phyloP scores from a whole-genome alignment of 2,888 invertebrate genomes.

The Rapana venosa region DNA sequence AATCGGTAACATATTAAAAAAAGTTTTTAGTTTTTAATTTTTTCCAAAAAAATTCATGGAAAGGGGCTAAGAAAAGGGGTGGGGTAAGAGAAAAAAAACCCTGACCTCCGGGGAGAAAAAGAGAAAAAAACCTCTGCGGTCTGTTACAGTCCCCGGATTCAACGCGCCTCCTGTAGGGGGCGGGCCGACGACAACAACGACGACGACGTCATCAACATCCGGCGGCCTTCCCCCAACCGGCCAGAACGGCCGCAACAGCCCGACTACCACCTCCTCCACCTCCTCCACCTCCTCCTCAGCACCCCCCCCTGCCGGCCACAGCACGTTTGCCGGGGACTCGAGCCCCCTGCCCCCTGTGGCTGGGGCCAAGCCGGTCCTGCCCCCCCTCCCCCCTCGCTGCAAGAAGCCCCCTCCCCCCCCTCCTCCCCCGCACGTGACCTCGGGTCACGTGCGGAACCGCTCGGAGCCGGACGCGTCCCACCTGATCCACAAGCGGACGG shows the following conservation, averaged over 20 bases:
- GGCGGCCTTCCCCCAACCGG: background rate
- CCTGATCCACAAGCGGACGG: slow-evolving; percentile 73
- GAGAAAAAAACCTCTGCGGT: too few species aligned
- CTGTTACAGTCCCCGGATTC: slow-evolving; percentile 37
- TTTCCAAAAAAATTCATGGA: too few species aligned
- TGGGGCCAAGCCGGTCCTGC: slow-evolving; percentile 43
- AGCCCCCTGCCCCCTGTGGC: background rate
- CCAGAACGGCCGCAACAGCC: slow-evolving; percentile 41
- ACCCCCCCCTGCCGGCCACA: background rate
- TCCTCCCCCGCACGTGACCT: slow-evolving; percentile 48
- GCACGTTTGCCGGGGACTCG: background rate
- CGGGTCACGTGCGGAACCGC: slow-evolving; percentile 64
- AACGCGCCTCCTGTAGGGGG: slow-evolving; percentile 19
- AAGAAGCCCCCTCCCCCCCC: slow-evolving; percentile 62
- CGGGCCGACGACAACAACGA: slow-evolving; percentile 11
- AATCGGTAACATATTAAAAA: too few species aligned
- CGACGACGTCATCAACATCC: background rate
- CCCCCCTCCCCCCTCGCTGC: slow-evolving; percentile 61
- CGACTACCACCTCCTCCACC: background rate
- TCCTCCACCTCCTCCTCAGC: background rate
- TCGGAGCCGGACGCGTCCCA: slow-evolving; percentile 64
- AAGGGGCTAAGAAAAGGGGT: too few species aligned
- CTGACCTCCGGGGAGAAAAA: background rate
- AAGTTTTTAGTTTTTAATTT: too few species aligned
- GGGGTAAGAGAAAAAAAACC: too few species aligned